A percentile compares a stretch with the other conserved stretches of the same genome.
phyloP scores from a whole-genome alignment of 2,888 invertebrate genomes.

The Scrobipalpa atriplicella region DNA sequence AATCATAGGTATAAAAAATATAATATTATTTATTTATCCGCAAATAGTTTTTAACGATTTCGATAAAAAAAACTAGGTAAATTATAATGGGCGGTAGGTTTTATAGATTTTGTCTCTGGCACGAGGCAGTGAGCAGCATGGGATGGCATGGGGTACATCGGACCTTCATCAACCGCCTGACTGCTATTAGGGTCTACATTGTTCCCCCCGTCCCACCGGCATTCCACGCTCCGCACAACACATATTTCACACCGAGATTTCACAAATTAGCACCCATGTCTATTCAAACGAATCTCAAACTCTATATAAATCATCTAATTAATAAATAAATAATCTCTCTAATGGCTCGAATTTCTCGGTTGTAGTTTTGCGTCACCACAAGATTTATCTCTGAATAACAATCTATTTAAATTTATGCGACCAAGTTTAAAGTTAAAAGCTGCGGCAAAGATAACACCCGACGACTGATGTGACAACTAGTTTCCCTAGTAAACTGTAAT shows the following conservation, averaged over 20 bases:
- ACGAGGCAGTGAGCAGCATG: not conserved
- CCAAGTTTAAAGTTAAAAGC: not conserved
- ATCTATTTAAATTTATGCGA: not conserved
- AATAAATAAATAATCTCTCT: not conserved
- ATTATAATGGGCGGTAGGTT: not conserved
- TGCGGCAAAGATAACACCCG: conserved; percentile 3
- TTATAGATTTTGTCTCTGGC: not conserved
- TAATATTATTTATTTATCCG: too few relatives aligned
- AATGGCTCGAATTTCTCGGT: too few relatives aligned
- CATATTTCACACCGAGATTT: conserved; percentile 76
- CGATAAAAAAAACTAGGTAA: not conserved
- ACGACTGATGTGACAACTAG: not conserved
- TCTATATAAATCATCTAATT: conserved; percentile 2
- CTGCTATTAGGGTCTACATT: conserved; percentile 80
- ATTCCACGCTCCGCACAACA: conserved; percentile 70
- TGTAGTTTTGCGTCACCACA: not conserved
- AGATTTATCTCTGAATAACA: not conserved
- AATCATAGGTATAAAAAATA: too few relatives aligned
- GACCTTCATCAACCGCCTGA: conserved; percentile 81
- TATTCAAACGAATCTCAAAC: conserved; percentile 29
- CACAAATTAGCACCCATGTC: conserved; percentile 70
- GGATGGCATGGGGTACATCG: conserved; percentile 37
- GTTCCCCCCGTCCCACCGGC: conserved; percentile 60
- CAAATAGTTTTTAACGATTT: too few relatives aligned
- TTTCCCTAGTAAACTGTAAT: conserved; percentile 16